Conservation (phyloP, 2,888 invertebrate species). For the Ophion ventricosus region DNA sequence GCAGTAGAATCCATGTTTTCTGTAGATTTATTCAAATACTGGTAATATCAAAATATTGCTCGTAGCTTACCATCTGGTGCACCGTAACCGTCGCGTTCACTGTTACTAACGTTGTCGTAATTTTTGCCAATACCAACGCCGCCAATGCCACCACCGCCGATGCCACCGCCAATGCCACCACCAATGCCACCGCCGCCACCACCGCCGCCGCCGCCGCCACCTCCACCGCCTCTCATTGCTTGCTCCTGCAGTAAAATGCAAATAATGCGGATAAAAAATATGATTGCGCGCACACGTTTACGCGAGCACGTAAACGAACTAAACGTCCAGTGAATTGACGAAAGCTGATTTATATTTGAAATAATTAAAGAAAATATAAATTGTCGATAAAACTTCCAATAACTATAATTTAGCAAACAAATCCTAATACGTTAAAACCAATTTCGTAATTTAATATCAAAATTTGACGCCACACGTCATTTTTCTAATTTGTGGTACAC, state of each 20-base stretch:
- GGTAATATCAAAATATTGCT: slow-evolving; percentile 17
- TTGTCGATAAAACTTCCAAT: no score
- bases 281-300: neutral
- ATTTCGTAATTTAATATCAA: no score
- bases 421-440: no score
- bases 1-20: neutral
- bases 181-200: slow-evolving; percentile 72
- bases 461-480: no score
- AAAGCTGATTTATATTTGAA: no score
- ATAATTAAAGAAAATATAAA: no score
- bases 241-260: slow-evolving; percentile 76
- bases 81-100: slow-evolving; percentile 81
- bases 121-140: slow-evolving; percentile 75
- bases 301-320: neutral
- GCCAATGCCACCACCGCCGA: slow-evolving; percentile 69
- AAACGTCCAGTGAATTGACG: no score
- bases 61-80: slow-evolving; percentile 78
- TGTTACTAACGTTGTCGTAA: slow-evolving; percentile 78
- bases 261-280: neutral
- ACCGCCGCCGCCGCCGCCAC: slow-evolving; percentile 71
- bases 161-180: slow-evolving; percentile 29
- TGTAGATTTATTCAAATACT: neutral
- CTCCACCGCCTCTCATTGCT: slow-evolving; percentile 79
- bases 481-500: no score
- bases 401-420: no score